A percentile compares a stretch with the other conserved stretches of the same genome.
Evolutionary conservation across 2,113 vertebrate species (phyloP).

Genomic region (Ophiodon elongatus): DNA sequence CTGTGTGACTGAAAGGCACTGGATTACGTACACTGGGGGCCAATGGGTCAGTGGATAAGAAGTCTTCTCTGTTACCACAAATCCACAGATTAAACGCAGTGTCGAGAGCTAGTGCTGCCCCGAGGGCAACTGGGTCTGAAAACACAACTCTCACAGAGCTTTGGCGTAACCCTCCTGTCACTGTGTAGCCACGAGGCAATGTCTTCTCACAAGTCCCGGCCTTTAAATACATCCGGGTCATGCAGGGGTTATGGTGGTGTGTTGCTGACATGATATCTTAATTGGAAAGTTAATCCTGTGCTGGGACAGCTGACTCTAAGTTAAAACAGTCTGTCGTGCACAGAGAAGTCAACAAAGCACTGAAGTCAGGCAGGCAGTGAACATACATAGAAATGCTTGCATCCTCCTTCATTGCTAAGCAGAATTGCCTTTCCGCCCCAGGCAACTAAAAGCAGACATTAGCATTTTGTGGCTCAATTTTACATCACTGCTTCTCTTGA

Average conservation of each 20-base stretch:
- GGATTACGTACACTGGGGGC: slow-evolving; percentile 77
- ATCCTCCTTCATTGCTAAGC: slow-evolving; percentile 40
- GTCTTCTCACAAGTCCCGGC: slow-evolving; percentile 63
- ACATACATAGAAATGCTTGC: slow-evolving; percentile 37
- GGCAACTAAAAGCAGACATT: slow-evolving; percentile 46
- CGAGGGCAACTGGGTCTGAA: slow-evolving; percentile 74
- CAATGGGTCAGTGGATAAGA: slow-evolving; percentile 84
- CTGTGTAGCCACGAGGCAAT: slow-evolving; percentile 50
- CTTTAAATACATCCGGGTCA: slow-evolving; percentile 71
- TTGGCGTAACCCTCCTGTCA: slow-evolving; percentile 78
- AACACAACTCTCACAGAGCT: slow-evolving; percentile 74
- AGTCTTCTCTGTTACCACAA: slow-evolving; percentile 86
- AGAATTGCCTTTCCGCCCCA: slow-evolving; percentile 18
- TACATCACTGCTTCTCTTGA: slow-evolving; percentile 35
- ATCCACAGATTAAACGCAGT: slow-evolving; percentile 84
- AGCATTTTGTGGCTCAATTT: slow-evolving; percentile 39
- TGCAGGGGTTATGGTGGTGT: slow-evolving; percentile 58
- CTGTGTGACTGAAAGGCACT: slow-evolving; percentile 70
- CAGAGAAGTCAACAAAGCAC: slow-evolving; percentile 42
- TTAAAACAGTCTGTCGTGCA: slow-evolving; percentile 49
- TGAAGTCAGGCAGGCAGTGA: slow-evolving; percentile 28
- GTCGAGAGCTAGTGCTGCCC: slow-evolving; percentile 72
- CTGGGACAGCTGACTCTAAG: slow-evolving; percentile 56
- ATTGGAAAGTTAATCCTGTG: slow-evolving; percentile 83
- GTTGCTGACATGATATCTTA: slow-evolving; percentile 82